Conservation (phyloP, 2,888 invertebrate genomes). For the Sarcophaga subvicina region DNA sequence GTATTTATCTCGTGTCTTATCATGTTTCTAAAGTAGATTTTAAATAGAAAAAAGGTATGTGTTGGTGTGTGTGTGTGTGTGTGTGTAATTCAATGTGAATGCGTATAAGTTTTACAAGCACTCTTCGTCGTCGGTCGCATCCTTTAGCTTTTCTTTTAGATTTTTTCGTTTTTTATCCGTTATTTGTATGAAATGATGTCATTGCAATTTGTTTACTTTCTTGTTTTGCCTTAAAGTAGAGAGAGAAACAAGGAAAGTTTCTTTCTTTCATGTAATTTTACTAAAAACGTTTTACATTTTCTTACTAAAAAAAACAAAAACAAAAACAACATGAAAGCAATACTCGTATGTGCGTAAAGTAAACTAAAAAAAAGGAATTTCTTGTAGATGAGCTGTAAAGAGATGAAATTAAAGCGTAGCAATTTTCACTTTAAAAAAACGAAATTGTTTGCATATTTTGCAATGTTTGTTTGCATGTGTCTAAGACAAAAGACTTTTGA, state of each 20-base stretch:
- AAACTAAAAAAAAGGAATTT: conserved; percentile 33
- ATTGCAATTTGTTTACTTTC: conserved; percentile 59
- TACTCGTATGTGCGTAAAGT: conserved; percentile 34
- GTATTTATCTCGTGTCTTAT: conserved; percentile 30
- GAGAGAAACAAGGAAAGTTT: neutral
- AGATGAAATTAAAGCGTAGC: neutral
- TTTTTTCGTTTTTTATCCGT: neutral
- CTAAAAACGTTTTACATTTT: conserved; percentile 44
- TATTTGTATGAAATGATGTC: conserved; percentile 55
- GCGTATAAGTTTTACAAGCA: too few species aligned
- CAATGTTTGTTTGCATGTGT: too few species aligned
- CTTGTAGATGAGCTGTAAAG: conserved; percentile 29
- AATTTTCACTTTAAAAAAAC: neutral
- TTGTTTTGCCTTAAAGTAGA: conserved; percentile 46
- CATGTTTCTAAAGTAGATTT: conserved; percentile 36
- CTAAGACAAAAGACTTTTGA: too few species aligned
- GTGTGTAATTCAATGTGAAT: neutral
- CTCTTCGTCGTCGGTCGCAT: neutral
- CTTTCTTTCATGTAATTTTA: conserved; percentile 47
- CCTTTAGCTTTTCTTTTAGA: neutral
- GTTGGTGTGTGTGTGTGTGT: neutral
- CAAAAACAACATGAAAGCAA: conserved; percentile 20
- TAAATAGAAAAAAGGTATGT: conserved; percentile 37
- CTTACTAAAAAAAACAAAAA: conserved; percentile 1
- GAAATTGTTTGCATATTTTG: neutral